Base-by-base conservation (phyloP, 1,140 invertebrate species). In the Xylocopa sonorina region DNA sequence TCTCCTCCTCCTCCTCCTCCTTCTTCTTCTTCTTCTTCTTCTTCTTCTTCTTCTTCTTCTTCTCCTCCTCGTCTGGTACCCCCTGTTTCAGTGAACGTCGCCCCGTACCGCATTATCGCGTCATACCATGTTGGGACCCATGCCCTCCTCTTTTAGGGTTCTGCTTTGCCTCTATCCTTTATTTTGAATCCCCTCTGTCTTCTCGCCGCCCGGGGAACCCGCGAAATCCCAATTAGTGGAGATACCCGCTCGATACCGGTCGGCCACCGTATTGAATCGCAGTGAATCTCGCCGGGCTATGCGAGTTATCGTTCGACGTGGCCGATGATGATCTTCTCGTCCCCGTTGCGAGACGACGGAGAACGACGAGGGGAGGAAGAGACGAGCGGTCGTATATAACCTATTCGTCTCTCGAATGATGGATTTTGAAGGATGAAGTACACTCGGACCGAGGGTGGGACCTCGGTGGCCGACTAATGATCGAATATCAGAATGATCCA, bases 91-190 rank as follows among this genome's bases (percentile, higher is more conserved):
- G 57, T 29, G 60, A 83, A 67, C 83, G 78, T 51, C 53, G 57
- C 48, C 55, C 55, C 78, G 84, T 78, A 81, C 80, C 82, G 84
- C 84, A 88, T 88, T 87, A 88, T 86, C 87, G 87, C 87, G 82
- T 88, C 86, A 88, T 88, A 88, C 87, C 86, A 80, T 86, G 79
- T 85, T 80, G 55, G 55, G 69, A 78, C 74, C 77, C 78, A 83
- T 81, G 77, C 73, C 84, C 76, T 85, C 48, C 64, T 51, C 63
- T 38, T 21, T n/a, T n/a, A n/a, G 63, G 2, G 34, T 80, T 66
- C 74, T 80, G 78, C 67, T 53, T 83, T 38, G 43, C 63, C n/a
- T 48, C 38, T 83, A n/a, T n/a, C n/a, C n/a, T n/a, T n/a, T n/a
- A n/a, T 79, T 73, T 83, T 62, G 14, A 2, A 41, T 68, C 32